phyloP scores from a whole-genome alignment of 2,797 vertebrate species.

The Podargus strigoides region DNA sequence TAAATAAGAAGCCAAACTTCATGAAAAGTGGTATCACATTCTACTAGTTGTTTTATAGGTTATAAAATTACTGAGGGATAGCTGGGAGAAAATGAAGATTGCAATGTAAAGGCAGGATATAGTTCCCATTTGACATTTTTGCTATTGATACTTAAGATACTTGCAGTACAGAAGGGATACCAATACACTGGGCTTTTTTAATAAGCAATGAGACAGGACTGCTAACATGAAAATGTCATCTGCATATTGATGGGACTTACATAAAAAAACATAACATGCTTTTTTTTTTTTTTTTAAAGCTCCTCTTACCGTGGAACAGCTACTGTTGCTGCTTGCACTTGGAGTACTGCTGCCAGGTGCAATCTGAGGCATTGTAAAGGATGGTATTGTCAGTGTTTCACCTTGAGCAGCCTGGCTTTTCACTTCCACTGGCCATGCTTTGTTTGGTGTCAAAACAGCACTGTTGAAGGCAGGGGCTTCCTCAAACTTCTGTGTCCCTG shows the following conservation, averaged over 20 bases:
- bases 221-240: neutral
- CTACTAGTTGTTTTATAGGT: neutral
- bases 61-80: neutral
- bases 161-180: neutral
- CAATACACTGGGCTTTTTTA: neutral
- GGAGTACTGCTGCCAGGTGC: constrained; percentile 83
- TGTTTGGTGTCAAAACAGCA: constrained; percentile 72
- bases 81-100: neutral
- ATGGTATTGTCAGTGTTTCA: constrained; percentile 67
- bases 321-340: constrained; percentile 84
- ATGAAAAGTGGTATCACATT: neutral
- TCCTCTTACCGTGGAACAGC: constrained; percentile 88
- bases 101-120: neutral
- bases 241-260: neutral
- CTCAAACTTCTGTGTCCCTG: constrained; percentile 81
- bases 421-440: constrained; percentile 77
- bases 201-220: neutral
- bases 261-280: neutral
- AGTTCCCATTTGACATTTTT: neutral
- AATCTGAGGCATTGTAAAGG: constrained; percentile 82
- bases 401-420: constrained; percentile 63
- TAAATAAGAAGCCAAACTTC: neutral
- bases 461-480: constrained; percentile 76
- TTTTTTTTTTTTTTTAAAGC: neutral
- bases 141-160: neutral